Percentiles rank a stretch among this genome's conserved stretches.
These are phyloP conservation scores for Gulo gulo DNA, from an alignment of 2,113 vertebrate species.

Conservation along the genomic window DNA sequence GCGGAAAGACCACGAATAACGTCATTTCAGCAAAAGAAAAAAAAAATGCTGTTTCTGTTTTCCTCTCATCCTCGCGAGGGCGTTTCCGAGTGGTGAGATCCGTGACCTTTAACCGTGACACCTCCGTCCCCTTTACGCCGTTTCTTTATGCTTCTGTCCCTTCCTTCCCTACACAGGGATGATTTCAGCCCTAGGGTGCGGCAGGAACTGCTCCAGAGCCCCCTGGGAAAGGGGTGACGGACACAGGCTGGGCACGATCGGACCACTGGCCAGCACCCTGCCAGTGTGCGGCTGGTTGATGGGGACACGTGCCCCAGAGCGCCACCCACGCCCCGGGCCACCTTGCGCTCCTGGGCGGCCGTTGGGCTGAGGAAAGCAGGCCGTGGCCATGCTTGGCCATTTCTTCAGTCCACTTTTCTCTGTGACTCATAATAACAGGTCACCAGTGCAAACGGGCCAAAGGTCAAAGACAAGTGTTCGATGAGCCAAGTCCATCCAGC, in stretches of 20 bases:
- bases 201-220: background rate
- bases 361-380: background rate
- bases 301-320: background rate
- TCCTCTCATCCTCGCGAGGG: background rate
- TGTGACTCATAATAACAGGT: background rate
- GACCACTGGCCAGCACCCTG: rapidly evolving
- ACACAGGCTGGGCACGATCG: rapidly evolving
- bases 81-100: background rate
- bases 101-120: background rate
- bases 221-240: background rate
- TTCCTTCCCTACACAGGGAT: background rate
- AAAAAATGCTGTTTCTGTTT: background rate
- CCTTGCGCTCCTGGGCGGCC: background rate
- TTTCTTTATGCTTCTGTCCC: background rate
- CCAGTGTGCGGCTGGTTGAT: background rate
- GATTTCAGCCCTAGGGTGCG: rapidly evolving
- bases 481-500: background rate
- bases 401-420: background rate
- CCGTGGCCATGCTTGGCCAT: background rate
- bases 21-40: background rate
- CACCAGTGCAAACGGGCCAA: rapidly evolving
- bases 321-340: rapidly evolving
- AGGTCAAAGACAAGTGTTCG: background rate
- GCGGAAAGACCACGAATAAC: background rate
- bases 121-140: background rate